Base-by-base conservation (phyloP, 1,140 invertebrate genomes). In the Trachelipus rathkii region DNA sequence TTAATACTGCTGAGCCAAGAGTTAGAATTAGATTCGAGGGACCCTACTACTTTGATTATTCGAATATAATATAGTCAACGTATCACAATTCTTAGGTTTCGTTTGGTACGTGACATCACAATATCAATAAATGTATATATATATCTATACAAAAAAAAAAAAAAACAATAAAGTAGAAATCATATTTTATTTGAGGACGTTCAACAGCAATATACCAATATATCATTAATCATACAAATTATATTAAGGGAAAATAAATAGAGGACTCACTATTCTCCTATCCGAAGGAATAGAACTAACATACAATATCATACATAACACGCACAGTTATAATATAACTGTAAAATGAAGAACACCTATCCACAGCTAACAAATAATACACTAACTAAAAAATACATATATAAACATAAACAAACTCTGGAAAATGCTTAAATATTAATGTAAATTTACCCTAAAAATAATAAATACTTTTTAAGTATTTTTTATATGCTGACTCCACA, bases 291-390 rank as follows among this genome's bases (percentile, higher is more conserved):
- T n/a, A 85, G 89, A 87, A n/a, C n/a, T 1, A 95, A 95, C 13
- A 98, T 90, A 99, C 93, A n/a, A 99, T 94, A 85, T 99, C 97
- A n/a, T n/a, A 0, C 97, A 97, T 0, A 99, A 88, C 70, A n/a
- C 96, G 88, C 15, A 97, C 94, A 84, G 99, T 96, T 83, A 92
- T 92, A 81, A 90, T 90, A 84, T 95, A 97, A 85, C 95, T 0
- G 96, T 98, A 85, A 95, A 99, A 87, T 99, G 96, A 3, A 97
- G 95, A 45, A 99, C 95, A 19, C 95, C 96, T 21, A n/a, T n/a
- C n/a, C n/a, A 97, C 97, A 10, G 93, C 96, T 33, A n/a, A n/a
- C n/a, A n/a, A n/a, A n/a, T n/a, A n/a, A n/a, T n/a, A 96, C 93
- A 60, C 97, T 97, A 43, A 99, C 95, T 69, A n/a, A 99, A 86